These are phyloP conservation scores for Zaprionus vittiger DNA, from an alignment of 1,140 invertebrate genomes.

Conservation along the genomic window DNA sequence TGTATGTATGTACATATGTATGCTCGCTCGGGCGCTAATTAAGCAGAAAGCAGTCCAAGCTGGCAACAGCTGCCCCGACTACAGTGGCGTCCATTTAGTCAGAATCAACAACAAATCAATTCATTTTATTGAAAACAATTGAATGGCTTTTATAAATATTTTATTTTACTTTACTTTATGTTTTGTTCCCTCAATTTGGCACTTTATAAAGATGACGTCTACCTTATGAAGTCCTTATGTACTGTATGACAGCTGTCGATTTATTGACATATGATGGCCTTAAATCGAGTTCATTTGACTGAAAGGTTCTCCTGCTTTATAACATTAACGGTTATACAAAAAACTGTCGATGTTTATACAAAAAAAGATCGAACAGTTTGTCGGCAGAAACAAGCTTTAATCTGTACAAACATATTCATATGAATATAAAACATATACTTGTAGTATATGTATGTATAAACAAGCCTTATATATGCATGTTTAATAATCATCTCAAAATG, in stretches of 20 bases:
- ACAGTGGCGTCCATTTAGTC: constrained; percentile 35
- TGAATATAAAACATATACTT: too few species aligned
- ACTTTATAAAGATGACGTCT: constrained; percentile 21
- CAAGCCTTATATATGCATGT: too few species aligned
- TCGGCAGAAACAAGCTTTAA: too few species aligned
- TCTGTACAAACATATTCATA: too few species aligned
- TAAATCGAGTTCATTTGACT: constrained; percentile 21
- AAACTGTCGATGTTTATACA: background rate
- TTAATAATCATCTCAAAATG: too few species aligned
- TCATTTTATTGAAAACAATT: constrained; percentile 80
- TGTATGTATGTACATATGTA: background rate
- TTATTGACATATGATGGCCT: constrained; percentile 27
- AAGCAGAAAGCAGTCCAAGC: constrained; percentile 51
- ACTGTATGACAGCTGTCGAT: constrained; percentile 28
- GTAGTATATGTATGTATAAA: too few species aligned
- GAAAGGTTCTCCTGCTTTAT: background rate
- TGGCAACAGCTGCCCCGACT: constrained; percentile 37
- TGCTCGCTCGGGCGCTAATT: constrained; percentile 60
- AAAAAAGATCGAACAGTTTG: background rate
- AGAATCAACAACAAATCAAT: constrained; percentile 77
- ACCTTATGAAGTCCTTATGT: constrained; percentile 28
- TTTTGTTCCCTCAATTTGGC: constrained; percentile 25
- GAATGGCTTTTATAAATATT: constrained; percentile 50
- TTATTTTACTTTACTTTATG: background rate
- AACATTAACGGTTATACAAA: background rate